phyloP scores from a whole-genome alignment of 2,113 vertebrate species.

The Myrmophylax atrothorax region DNA sequence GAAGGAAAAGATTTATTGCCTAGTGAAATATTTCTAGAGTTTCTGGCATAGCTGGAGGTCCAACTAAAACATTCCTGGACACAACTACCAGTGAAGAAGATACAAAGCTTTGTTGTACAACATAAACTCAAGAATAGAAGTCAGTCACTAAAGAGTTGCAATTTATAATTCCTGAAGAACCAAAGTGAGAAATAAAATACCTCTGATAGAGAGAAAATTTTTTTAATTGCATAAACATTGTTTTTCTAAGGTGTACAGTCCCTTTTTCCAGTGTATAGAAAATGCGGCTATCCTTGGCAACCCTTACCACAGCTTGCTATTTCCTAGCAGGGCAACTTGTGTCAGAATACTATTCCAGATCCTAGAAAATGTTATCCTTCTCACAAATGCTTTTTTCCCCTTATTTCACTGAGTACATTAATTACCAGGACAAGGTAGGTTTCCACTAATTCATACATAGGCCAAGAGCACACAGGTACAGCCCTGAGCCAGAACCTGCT shows the following conservation, averaged over 20 bases:
- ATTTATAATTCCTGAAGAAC: background rate
- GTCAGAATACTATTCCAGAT: background rate
- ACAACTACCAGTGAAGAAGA: background rate
- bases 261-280: background rate
- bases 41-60: background rate
- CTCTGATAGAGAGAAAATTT: background rate
- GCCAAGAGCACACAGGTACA: background rate
- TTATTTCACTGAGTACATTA: background rate
- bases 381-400: background rate
- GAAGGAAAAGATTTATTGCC: background rate
- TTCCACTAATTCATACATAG: background rate
- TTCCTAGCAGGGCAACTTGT: background rate
- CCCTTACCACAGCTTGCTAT: background rate
- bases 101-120: background rate
- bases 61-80: background rate
- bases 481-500: background rate
- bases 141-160: background rate
- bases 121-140: background rate
- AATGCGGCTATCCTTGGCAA: background rate
- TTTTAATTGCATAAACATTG: background rate
- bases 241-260: background rate
- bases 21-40: background rate
- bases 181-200: background rate
- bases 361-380: background rate
- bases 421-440: background rate